phyloP scores from a whole-genome alignment of 2,888 invertebrate species.

The Euplagia quadripunctaria region DNA sequence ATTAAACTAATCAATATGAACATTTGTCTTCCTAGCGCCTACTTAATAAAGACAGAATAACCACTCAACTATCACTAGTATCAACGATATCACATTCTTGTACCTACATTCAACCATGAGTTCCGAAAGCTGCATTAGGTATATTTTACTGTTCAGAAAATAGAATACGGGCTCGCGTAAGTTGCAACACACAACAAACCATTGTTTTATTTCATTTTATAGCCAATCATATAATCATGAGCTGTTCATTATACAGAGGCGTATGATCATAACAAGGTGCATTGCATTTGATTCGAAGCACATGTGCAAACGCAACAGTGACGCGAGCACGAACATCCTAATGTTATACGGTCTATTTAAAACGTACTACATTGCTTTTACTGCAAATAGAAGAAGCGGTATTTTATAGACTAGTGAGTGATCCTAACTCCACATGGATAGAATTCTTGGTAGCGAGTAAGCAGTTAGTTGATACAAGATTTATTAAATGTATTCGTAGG shows the following conservation, averaged over 20 bases:
- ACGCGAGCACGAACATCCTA: slow-evolving; percentile 27
- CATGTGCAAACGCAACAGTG: slow-evolving; percentile 52
- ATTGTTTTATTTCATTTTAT: slow-evolving; percentile 43
- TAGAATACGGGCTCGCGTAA: background rate
- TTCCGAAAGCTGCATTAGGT: too few relatives aligned
- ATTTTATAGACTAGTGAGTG: slow-evolving; percentile 23
- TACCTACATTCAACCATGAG: too few relatives aligned
- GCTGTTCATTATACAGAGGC: slow-evolving; percentile 56
- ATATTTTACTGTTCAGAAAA: slow-evolving; percentile 4
- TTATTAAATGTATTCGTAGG: slow-evolving; percentile 14
- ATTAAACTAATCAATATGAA: too few relatives aligned
- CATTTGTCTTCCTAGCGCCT: too few relatives aligned
- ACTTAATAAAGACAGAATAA: too few relatives aligned
- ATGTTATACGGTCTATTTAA: slow-evolving; percentile 49
- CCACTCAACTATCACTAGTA: too few relatives aligned
- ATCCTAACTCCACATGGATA: slow-evolving; percentile 14
- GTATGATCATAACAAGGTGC: slow-evolving; percentile 58
- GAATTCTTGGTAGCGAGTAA: slow-evolving; percentile 13
- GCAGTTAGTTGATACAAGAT: slow-evolving; percentile 12
- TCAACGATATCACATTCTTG: too few relatives aligned
- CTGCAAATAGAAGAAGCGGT: slow-evolving; percentile 32
- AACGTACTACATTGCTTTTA: slow-evolving; percentile 34
- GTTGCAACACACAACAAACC: slow-evolving; percentile 10
- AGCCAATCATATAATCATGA: slow-evolving; percentile 52
- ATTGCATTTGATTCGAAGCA: slow-evolving; percentile 65